These are phyloP conservation scores for Lasioglossum morio DNA, from an alignment of 2,888 invertebrate genomes.

Conservation along the genomic window DNA sequence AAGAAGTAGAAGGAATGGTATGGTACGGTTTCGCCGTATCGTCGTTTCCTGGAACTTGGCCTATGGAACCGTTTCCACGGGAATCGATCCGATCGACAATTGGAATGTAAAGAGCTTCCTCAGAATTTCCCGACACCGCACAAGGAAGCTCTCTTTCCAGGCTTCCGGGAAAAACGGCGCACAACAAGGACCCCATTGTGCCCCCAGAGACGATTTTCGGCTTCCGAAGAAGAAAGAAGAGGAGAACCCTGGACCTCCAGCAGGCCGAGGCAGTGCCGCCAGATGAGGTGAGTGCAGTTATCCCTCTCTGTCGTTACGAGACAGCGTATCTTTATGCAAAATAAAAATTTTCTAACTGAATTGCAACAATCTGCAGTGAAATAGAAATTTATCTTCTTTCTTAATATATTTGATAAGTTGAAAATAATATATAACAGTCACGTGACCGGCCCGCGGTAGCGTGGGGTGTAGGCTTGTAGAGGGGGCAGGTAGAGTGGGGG, in stretches of 20 bases:
- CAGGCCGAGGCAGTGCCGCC: no score
- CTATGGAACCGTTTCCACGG: background rate
- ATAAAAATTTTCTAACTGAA: no score
- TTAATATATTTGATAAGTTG: no score
- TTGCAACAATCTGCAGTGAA: no score
- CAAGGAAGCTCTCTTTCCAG: background rate
- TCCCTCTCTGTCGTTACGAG: no score
- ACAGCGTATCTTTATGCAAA: no score
- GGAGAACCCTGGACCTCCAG: background rate
- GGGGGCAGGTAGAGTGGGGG: no score
- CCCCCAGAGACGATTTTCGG: background rate
- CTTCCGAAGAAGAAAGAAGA: background rate
- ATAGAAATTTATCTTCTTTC: no score
- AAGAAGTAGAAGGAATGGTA: background rate
- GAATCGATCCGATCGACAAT: conserved; percentile 9
- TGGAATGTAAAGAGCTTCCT: background rate
- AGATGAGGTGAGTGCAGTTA: no score
- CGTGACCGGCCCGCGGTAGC: no score
- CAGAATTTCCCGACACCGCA: background rate
- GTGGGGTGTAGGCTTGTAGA: no score
- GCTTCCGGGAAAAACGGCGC: background rate
- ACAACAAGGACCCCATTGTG: background rate
- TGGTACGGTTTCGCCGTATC: background rate
- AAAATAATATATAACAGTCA: no score
- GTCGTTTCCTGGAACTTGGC: background rate